These are phyloP conservation scores for Oryctes rhinoceros DNA, from an alignment of 1,140 invertebrate species.

Conservation along the genomic window DNA sequence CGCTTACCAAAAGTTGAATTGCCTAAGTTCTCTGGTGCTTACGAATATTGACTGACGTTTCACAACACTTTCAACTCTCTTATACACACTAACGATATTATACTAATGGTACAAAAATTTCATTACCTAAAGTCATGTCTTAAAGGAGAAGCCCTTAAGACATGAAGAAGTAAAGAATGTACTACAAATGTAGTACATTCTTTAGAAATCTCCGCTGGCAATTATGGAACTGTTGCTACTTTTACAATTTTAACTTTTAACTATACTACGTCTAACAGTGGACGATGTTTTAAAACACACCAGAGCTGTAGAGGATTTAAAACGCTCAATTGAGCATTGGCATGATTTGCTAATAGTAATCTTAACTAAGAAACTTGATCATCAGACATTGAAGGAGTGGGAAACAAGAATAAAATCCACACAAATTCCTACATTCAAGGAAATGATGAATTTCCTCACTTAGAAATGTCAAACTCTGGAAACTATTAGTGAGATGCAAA, in stretches of 20 bases:
- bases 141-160: no score
- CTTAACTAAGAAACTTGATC: conserved; percentile 53
- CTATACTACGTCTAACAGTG: not conserved
- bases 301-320: not conserved
- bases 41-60: no score
- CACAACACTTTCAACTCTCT: no score
- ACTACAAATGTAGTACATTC: no score
- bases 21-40: no score
- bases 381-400: conserved; percentile 54
- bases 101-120: no score
- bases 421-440: conserved; percentile 17
- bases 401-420: conserved; percentile 44
- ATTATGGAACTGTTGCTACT: not conserved
- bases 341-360: conserved; percentile 55
- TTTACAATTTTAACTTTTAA: no score
- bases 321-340: conserved; percentile 46
- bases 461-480: conserved; percentile 52
- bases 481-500: not conserved
- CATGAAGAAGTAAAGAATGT: no score
- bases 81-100: no score
- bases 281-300: not conserved
- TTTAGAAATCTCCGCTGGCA: no score
- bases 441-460: conserved; percentile 53
- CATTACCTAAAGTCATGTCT: no score
- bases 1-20: no score